Conservation (phyloP, 1,140 invertebrate genomes). For the Chionoecetes opilio region DNA sequence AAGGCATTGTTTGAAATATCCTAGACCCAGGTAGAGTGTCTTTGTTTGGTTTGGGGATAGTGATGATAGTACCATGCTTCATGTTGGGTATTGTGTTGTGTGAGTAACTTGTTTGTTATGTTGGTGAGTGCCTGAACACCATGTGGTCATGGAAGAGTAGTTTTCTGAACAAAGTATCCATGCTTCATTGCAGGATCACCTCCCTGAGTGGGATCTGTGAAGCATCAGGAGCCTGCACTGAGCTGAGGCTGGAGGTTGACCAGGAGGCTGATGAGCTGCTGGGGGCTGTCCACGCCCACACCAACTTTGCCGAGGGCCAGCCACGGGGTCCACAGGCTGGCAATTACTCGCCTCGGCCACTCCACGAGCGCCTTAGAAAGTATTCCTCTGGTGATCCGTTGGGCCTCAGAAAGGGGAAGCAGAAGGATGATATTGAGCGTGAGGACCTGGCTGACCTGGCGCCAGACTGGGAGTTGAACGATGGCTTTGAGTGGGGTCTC, state of each 20-base stretch:
- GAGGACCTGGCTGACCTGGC: slow-evolving; percentile 80
- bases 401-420: neutral
- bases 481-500: slow-evolving; percentile 78
- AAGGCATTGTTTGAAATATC: too few species aligned
- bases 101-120: too few species aligned
- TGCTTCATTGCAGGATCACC: slow-evolving; percentile 35
- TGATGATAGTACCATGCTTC: too few species aligned
- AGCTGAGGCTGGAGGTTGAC: slow-evolving; percentile 79
- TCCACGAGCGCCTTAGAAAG: slow-evolving; percentile 72
- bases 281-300: slow-evolving; percentile 77
- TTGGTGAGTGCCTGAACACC: too few species aligned
- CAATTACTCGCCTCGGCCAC: slow-evolving; percentile 42
- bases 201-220: neutral
- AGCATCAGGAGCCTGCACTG: slow-evolving; percentile 48
- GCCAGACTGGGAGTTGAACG: slow-evolving; percentile 78
- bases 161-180: neutral
- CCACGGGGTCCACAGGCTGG: neutral
- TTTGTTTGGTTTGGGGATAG: too few species aligned
- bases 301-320: neutral
- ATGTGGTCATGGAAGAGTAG: too few species aligned
- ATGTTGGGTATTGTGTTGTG: too few species aligned
- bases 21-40: too few species aligned
- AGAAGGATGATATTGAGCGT: slow-evolving; percentile 37
- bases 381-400: slow-evolving; percentile 24
- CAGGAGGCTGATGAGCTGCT: slow-evolving; percentile 81